Conservation (phyloP, 2,113 vertebrate species). For the Columbina picui region DNA sequence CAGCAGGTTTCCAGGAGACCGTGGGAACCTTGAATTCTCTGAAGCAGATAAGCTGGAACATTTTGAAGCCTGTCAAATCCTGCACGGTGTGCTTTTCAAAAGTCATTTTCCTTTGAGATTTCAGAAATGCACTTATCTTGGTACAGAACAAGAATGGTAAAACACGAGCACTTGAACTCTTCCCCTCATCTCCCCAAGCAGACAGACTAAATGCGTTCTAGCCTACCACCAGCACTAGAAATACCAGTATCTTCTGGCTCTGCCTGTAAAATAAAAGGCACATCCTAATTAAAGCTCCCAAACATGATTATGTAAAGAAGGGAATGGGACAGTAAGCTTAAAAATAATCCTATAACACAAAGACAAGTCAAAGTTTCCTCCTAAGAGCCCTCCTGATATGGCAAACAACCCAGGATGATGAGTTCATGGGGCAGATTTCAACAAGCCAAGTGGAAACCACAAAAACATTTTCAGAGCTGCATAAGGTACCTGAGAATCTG, state of each 20-base stretch:
- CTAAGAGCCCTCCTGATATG: background rate
- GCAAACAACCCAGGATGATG: background rate
- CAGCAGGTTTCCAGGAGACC: slow-evolving; percentile 2
- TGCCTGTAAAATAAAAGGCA: background rate
- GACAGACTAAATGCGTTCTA: background rate
- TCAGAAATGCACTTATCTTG: slow-evolving; percentile 16
- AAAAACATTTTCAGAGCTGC: background rate
- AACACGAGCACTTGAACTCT: background rate
- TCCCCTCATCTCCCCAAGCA: background rate
- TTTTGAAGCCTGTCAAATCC: slow-evolving; percentile 37
- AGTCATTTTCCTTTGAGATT: slow-evolving; percentile 40
- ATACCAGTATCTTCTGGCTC: background rate
- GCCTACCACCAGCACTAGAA: background rate
- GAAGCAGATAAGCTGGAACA: background rate
- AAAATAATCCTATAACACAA: background rate
- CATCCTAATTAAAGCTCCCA: background rate
- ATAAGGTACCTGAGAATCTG: background rate
- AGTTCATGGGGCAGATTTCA: background rate
- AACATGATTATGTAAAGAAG: background rate
- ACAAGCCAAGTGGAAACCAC: slow-evolving; percentile 21
- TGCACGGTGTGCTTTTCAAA: background rate
- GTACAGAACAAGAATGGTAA: background rate
- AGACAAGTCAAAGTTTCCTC: background rate
- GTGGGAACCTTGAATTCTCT: slow-evolving; percentile 13
- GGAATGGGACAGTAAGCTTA: background rate